Evolutionary conservation across 2,797 vertebrate genomes (phyloP).

Genomic region (Gymnothorax javanicus): DNA sequence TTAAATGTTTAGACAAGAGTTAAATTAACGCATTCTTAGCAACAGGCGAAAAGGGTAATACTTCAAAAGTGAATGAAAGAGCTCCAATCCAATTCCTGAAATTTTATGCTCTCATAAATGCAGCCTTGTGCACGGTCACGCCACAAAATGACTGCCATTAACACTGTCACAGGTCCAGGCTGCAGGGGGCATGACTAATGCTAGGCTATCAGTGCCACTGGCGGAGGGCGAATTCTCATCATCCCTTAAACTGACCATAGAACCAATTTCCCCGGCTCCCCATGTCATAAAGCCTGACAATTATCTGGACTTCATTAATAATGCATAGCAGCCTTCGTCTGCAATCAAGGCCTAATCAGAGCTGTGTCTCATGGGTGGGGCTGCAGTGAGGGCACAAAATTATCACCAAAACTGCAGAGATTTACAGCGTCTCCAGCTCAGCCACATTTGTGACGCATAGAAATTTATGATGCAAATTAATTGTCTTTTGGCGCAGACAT

Average conservation of each 20-base stretch:
- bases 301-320: slow-evolving; percentile 93
- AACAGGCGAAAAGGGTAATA: slow-evolving; percentile 51
- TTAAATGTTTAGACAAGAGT: slow-evolving; percentile 25
- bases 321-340: slow-evolving; percentile 83
- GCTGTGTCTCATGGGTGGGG: slow-evolving; percentile 74
- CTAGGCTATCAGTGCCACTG: slow-evolving; percentile 76
- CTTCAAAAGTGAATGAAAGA: slow-evolving; percentile 61
- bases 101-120: slow-evolving; percentile 81
- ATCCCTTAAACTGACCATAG: slow-evolving; percentile 95
- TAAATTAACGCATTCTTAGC: slow-evolving; percentile 52
- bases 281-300: slow-evolving; percentile 91
- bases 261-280: slow-evolving; percentile 88
- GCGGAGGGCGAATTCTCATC: slow-evolving; percentile 81
- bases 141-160: slow-evolving; percentile 94
- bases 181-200: slow-evolving; percentile 86
- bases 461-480: slow-evolving; percentile 52
- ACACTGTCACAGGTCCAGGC: slow-evolving; percentile 81
- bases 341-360: slow-evolving; percentile 87
- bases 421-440: slow-evolving; percentile 67
- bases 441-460: slow-evolving; percentile 59
- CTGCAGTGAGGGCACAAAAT: slow-evolving; percentile 76
- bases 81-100: slow-evolving; percentile 69
- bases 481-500: slow-evolving; percentile 46
- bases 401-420: slow-evolving; percentile 70
- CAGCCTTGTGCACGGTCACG: slow-evolving; percentile 81